Percentiles rank a stretch among this genome's conserved stretches.
Evolutionary conservation across 2,797 vertebrate genomes (phyloP).

Genomic region (Syngnathus rostellatus): DNA sequence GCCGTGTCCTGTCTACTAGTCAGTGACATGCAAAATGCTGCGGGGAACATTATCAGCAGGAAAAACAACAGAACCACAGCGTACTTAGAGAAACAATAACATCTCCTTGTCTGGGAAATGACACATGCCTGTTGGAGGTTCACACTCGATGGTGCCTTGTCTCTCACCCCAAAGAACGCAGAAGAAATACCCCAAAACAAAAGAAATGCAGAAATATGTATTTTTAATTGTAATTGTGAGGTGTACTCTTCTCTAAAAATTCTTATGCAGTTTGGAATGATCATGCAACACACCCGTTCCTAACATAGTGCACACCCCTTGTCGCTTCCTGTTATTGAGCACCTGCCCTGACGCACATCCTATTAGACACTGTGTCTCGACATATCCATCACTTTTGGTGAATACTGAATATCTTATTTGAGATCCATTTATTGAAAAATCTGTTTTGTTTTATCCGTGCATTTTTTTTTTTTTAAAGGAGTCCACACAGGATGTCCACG

Average conservation of each 20-base stretch:
- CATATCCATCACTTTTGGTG: background rate
- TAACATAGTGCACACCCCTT: slow-evolving; percentile 67
- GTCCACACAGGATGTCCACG: slow-evolving; percentile 50
- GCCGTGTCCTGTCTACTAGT: slow-evolving; percentile 26
- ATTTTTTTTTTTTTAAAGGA: slow-evolving; percentile 34
- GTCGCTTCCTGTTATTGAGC: slow-evolving; percentile 78
- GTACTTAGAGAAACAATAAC: slow-evolving; percentile 58
- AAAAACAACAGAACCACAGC: slow-evolving; percentile 63
- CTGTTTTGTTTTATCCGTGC: slow-evolving; percentile 12
- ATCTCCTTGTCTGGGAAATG: slow-evolving; percentile 54
- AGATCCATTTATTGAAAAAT: background rate
- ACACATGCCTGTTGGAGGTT: slow-evolving; percentile 28
- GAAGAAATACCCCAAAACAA: background rate
- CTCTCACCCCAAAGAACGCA: background rate
- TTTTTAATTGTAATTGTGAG: background rate
- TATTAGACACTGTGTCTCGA: slow-evolving; percentile 59
- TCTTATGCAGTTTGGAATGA: slow-evolving; percentile 36
- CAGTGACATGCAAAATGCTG: slow-evolving; percentile 44
- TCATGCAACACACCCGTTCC: slow-evolving; percentile 64
- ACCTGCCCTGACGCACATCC: slow-evolving; percentile 76
- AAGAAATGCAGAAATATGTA: background rate
- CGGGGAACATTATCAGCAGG: slow-evolving; percentile 60
- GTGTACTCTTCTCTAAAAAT: background rate
- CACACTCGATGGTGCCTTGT: slow-evolving; percentile 6
- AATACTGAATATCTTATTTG: background rate